Evolutionary conservation across 2,797 vertebrate genomes (phyloP).

Genomic region (Phyllotis vaccarum): DNA sequence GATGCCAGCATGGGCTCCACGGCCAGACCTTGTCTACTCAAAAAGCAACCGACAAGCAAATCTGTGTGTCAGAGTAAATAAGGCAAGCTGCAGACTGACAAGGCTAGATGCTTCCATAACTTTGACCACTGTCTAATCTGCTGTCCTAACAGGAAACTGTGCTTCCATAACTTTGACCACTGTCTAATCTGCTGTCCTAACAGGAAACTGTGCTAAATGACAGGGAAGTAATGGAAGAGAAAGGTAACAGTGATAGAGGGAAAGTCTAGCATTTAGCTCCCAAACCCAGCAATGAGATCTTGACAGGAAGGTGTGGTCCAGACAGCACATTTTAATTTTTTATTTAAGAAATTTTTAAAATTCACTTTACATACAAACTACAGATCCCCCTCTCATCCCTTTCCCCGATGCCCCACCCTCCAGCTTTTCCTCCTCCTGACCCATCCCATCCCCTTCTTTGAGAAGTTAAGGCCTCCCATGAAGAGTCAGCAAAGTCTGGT

Average conservation of each 20-base stretch:
- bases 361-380: too few relatives aligned
- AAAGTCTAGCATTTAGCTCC: neutral
- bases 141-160: neutral
- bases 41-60: too few relatives aligned
- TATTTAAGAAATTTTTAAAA: too few relatives aligned
- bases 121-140: neutral
- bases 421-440: too few relatives aligned
- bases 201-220: neutral
- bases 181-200: neutral
- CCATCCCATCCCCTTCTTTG: too few relatives aligned
- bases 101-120: fast-evolving
- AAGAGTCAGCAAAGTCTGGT: too few relatives aligned
- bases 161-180: fast-evolving
- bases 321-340: neutral
- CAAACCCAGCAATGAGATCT: neutral
- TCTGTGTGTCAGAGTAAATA: fast-evolving
- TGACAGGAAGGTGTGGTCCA: neutral
- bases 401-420: too few relatives aligned
- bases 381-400: too few relatives aligned
- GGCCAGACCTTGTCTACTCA: neutral
- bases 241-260: neutral
- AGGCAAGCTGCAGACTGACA: fast-evolving
- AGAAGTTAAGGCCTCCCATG: too few relatives aligned
- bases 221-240: neutral
- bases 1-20: neutral